Evolutionary conservation across 2,888 invertebrate species (phyloP).

Genomic region (Aleiodes leptofemur): DNA sequence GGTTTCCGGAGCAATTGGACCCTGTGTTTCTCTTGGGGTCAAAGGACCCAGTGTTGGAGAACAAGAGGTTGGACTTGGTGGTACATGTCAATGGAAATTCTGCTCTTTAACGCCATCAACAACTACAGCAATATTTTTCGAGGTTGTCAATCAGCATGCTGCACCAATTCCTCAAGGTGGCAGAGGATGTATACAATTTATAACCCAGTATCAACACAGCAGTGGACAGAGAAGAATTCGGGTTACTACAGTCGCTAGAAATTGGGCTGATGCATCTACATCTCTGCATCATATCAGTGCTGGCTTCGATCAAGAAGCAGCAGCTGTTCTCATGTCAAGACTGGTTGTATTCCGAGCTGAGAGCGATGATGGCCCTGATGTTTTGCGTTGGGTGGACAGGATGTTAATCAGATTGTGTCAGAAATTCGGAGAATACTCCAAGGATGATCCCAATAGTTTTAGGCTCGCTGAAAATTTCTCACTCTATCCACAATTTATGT

Average conservation of each 20-base stretch:
- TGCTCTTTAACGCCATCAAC: constrained; percentile 95
- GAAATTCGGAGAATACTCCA: constrained; percentile 98
- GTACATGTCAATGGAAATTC: constrained; percentile 99
- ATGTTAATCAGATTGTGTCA: constrained; percentile 99
- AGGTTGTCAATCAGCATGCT: constrained; percentile 96
- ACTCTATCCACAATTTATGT: constrained; percentile 99
- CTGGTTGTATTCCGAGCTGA: constrained; percentile 97
- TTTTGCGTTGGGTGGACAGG: constrained; percentile 98
- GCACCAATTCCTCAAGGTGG: constrained; percentile 97
- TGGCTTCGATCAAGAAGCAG: constrained; percentile 98
- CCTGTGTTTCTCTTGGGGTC: constrained; percentile 94
- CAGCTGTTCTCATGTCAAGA: constrained; percentile 97
- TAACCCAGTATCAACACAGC: constrained; percentile 98
- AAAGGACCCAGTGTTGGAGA: constrained; percentile 96
- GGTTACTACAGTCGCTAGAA: constrained; percentile 98
- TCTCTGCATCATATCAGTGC: constrained; percentile 94
- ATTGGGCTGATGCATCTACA: constrained; percentile 96
- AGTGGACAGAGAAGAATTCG: constrained; percentile 96
- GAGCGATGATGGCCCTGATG: constrained; percentile 96
- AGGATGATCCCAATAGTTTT: constrained; percentile 98
- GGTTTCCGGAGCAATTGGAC: constrained; percentile 96
- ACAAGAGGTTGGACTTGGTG: constrained; percentile 97
- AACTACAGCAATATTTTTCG: constrained; percentile 96
- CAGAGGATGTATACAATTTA: constrained; percentile 97
- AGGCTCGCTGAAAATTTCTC: constrained; percentile 97